Evolutionary conservation across 2,113 vertebrate species (phyloP), one percentile per base, ranked within the genome.

Genomic region (Solea solea): DNA sequence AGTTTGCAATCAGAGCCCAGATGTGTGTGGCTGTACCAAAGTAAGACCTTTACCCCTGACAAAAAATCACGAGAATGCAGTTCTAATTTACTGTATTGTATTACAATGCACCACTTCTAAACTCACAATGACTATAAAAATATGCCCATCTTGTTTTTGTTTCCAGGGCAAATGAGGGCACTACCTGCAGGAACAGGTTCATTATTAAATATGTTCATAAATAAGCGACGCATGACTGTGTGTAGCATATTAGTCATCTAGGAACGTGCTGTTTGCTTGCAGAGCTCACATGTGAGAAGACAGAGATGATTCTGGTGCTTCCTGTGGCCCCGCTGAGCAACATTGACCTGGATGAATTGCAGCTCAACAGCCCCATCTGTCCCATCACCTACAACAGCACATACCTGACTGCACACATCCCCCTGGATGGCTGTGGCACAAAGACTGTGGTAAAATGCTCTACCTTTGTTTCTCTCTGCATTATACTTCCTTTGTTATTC

Each of bases 11-110:
- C 93, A 3, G 73, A 85, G 51, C 70, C 80, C 39, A 83, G 86
- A 52, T 93, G 93, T 12, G 45, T 93, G 16, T 93, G 93, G 93
- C 65, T 94, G 57, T 83, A 89, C 44, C 93, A 92, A 85, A 86
- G 93, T 94, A 90, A 93, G 92, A 69, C 12, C n/a, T 34, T 59
- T 6, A 34, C 16, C 54, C 51, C 46, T 28, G 2, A 40, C 15
- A 0, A 62, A 66, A n/a, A 34, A 34, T 34, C 3, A 13, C 69
- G 39, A 5, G 34, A 34, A 34, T 34, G 34, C 9, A 51, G 3
- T 10, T 8, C 34, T 60, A 21, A 9, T 27, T 51, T 1, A 14
- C n/a, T 56, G 28, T 8, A 45, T 3, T 6, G 34, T 34, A 34
- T 4, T 13, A 46, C 4, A 61, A 15, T 21, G 40, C 28, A 66